Base-by-base conservation (phyloP, 2,113 vertebrate genomes). In the Balaenoptera acutorostrata region DNA sequence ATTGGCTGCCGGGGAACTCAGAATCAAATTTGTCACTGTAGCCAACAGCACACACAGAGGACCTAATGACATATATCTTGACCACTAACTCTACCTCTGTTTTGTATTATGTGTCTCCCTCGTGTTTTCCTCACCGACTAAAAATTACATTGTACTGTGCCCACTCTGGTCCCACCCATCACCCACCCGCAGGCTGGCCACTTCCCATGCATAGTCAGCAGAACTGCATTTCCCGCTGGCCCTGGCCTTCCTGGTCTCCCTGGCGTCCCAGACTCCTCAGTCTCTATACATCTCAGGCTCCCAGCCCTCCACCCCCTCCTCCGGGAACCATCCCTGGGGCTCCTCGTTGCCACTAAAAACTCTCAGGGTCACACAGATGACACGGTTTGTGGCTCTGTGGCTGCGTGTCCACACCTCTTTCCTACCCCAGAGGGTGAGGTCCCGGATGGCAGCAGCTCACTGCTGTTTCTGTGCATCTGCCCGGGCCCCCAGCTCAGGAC, bases 111-210 rank as follows among this genome's bases (percentile, higher is more conserved):
- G 39, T 20, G 27, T 52, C 69, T 63, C 44, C 36, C 4, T 12
- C 21, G 61, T 84, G 12, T 14, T 75, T 46, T 90, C 87, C 33
- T 71, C 46, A 5, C 82, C 10, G 20, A 27, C 84, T 74, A 20
- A 93, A 69, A 66, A 21, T 23, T 82, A 49, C 0, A 2, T 8
- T 3, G 52, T 1, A 18, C 0, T 0, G n/a, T 0, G 2, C 46
- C 9, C 0, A 0, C 29, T 27, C 29, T 3, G 2, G 49, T 46
- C 7, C 12, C 10, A 3, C n/a, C n/a, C 0, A 0, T 14, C 87
- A 3, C 55, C 31, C 27, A 0, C 0, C 0, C 0, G 2, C 41
- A 59, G 85, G 33, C 11, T 18, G 7, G 63, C 29, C 61, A 3
- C 49, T 31, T 55, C 57, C 11, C 66, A 6, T 4, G 7, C 6